Percentiles rank a stretch among this genome's conserved stretches.
Conservation (phyloP, 2,113 vertebrate species). For the Capreolus pygargus region DNA sequence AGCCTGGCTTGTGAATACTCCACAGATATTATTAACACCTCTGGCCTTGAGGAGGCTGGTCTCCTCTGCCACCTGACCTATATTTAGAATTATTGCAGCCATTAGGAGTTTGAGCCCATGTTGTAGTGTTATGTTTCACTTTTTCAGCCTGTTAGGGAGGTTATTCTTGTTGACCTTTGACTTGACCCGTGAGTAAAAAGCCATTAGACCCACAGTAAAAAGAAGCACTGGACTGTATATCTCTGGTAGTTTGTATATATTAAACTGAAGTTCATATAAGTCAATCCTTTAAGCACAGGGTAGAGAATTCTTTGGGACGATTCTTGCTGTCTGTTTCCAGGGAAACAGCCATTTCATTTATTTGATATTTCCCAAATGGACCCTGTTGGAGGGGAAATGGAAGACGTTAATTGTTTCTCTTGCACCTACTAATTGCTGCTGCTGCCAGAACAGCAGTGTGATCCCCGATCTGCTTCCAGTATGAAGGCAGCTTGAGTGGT, state of each 20-base stretch:
- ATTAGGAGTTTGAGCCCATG: background rate
- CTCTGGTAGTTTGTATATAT: background rate
- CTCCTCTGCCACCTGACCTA: background rate
- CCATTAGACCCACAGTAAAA: background rate
- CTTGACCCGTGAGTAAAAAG: constrained; percentile 28
- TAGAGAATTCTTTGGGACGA: background rate
- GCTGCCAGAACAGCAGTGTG: background rate
- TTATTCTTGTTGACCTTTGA: background rate
- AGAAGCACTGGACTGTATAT: background rate
- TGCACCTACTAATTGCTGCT: constrained; percentile 25
- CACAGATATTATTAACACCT: background rate
- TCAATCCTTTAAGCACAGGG: background rate
- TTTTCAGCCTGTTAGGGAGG: constrained; percentile 5
- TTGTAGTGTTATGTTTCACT: background rate
- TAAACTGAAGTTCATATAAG: background rate
- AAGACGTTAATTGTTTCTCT: constrained; percentile 8
- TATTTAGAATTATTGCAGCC: background rate
- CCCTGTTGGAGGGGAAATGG: background rate
- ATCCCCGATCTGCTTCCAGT: background rate
- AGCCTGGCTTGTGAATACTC: background rate
- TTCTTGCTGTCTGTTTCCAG: constrained; percentile 29
- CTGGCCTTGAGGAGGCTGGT: background rate
- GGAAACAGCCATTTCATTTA: constrained; percentile 39
- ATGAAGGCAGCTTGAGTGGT: background rate
- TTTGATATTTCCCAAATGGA: constrained; percentile 40